A percentile compares a stretch with the other conserved stretches of the same genome.
Evolutionary conservation across 2,113 vertebrate species (phyloP).

Genomic region (Agapornis roseicollis): DNA sequence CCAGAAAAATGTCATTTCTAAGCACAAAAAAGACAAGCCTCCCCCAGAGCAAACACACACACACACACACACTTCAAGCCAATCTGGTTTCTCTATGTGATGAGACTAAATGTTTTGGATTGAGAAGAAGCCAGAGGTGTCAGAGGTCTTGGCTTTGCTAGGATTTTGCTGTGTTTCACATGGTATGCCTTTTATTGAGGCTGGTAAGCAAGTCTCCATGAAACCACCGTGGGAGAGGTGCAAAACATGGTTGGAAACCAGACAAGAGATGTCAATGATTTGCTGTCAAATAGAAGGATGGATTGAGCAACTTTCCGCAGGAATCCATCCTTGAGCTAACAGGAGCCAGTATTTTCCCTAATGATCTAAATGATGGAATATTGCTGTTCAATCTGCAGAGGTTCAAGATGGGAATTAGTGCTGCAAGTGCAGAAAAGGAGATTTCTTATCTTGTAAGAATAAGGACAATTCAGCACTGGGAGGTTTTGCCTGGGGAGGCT

Average conservation of each 20-base stretch:
- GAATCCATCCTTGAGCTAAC: conserved; percentile 33
- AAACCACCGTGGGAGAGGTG: neutral
- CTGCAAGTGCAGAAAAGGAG: neutral
- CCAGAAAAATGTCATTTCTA: neutral
- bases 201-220: neutral
- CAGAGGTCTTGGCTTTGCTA: neutral
- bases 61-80: neutral
- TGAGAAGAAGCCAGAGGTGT: neutral
- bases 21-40: neutral
- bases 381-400: neutral
- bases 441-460: neutral
- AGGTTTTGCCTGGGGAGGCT: neutral
- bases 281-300: conserved; percentile 25
- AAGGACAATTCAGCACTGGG: neutral
- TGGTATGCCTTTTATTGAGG: neutral
- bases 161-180: neutral
- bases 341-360: conserved; percentile 29
- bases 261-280: conserved; percentile 29
- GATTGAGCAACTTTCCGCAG: conserved; percentile 41
- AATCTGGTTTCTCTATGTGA: neutral
- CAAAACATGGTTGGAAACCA: conserved; percentile 8
- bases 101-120: neutral
- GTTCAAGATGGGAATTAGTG: conserved; percentile 21
- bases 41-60: neutral
- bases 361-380: conserved; percentile 33